Conservation (phyloP, 2,113 vertebrate species). For the Salvelinus fontinalis region DNA sequence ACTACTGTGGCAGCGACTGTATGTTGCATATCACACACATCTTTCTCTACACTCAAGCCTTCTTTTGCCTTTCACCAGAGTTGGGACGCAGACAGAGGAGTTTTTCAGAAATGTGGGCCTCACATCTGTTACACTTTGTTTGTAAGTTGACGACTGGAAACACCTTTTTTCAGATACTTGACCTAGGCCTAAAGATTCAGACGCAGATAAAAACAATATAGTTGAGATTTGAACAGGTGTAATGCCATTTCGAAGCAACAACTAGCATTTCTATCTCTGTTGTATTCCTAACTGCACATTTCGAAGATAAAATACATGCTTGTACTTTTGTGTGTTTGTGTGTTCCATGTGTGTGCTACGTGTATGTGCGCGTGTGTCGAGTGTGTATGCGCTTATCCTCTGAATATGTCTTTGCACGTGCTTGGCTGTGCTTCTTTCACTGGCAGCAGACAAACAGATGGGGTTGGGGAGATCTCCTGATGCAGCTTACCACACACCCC, state of each 20-base stretch:
- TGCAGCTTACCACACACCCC: conserved; percentile 48
- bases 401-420: not conserved
- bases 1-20: conserved; percentile 37
- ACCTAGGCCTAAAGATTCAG: not conserved
- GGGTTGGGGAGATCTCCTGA: conserved; percentile 51
- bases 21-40: conserved; percentile 10
- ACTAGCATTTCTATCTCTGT: not conserved
- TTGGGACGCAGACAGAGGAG: not conserved
- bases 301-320: not conserved
- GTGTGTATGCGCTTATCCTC: too few species aligned
- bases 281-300: not conserved
- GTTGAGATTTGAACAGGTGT: not conserved
- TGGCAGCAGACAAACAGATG: conserved; percentile 61
- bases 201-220: not conserved
- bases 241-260: not conserved
- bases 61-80: not conserved
- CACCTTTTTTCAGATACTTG: not conserved
- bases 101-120: not conserved
- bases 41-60: conserved; percentile 14
- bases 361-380: not conserved
- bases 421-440: conserved; percentile 22
- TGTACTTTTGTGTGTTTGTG: not conserved
- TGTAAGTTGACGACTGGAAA: not conserved
- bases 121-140: not conserved
- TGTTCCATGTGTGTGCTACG: not conserved